These are phyloP conservation scores for Bryconaethiops microstoma DNA, from an alignment of 2,797 vertebrate species.

Conservation along the genomic window DNA sequence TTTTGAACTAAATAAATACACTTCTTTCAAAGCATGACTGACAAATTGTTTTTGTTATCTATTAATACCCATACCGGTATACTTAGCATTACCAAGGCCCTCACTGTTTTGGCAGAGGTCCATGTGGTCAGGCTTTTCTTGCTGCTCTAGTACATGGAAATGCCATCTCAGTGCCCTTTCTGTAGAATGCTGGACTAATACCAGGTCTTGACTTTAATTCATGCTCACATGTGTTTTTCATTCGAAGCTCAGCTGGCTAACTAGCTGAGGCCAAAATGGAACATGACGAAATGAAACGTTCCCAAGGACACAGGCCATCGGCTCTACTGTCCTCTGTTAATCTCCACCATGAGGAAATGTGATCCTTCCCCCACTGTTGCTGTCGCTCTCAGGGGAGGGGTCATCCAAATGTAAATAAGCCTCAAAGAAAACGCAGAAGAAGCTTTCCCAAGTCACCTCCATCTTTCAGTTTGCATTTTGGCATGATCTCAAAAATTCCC, in stretches of 20 bases:
- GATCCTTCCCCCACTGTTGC: constrained; percentile 62
- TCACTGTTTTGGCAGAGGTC: not conserved
- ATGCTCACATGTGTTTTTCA: constrained; percentile 48
- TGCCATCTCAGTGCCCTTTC: constrained; percentile 50
- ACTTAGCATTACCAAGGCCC: not conserved
- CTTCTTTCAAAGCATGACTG: not conserved
- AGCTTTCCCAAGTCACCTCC: constrained; percentile 45
- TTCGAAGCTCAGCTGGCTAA: constrained; percentile 58
- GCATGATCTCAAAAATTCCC: constrained; percentile 30
- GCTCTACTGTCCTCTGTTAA: constrained; percentile 58
- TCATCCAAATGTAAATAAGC: constrained; percentile 53
- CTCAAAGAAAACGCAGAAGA: not conserved
- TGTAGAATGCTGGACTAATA: constrained; percentile 40
- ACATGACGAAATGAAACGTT: constrained; percentile 50
- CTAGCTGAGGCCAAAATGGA: constrained; percentile 45
- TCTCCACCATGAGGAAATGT: constrained; percentile 63
- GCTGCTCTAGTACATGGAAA: constrained; percentile 3
- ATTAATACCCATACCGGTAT: not conserved
- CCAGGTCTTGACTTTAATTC: constrained; percentile 53
- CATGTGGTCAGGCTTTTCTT: constrained; percentile 28
- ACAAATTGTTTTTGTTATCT: not conserved
- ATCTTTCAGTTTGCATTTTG: constrained; percentile 31
- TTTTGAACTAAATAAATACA: not conserved
- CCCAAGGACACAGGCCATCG: constrained; percentile 62
- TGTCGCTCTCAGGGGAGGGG: constrained; percentile 47